These are phyloP conservation scores for Luperina nickerlii DNA, from an alignment of 2,888 invertebrate species.

Conservation along the genomic window DNA sequence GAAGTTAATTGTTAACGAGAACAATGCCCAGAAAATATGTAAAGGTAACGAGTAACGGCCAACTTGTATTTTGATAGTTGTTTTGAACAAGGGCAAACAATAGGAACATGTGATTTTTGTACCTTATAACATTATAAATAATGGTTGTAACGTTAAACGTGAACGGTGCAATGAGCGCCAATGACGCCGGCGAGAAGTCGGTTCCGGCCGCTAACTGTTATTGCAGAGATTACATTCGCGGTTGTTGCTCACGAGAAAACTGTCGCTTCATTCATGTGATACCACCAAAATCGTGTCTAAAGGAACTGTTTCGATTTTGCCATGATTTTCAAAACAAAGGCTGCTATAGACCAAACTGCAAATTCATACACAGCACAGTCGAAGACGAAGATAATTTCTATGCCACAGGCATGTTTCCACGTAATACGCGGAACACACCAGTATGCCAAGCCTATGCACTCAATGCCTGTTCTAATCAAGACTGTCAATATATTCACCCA, in stretches of 20 bases:
- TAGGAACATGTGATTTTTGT: constrained; percentile 42
- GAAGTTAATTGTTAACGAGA: not conserved
- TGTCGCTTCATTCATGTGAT: constrained; percentile 86
- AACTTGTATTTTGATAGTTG: constrained; percentile 3
- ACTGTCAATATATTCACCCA: constrained; percentile 81
- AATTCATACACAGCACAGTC: constrained; percentile 92
- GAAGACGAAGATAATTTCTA: constrained; percentile 93
- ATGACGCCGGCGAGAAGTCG: constrained; percentile 77
- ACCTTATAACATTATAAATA: not conserved
- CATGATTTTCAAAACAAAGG: constrained; percentile 93
- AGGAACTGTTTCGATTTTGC: constrained; percentile 89
- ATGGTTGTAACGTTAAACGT: constrained; percentile 73
- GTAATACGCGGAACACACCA: constrained; percentile 82
- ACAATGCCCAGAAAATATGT: constrained; percentile 12
- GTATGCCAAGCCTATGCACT: constrained; percentile 91
- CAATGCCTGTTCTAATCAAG: constrained; percentile 89
- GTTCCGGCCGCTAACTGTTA: constrained; percentile 73
- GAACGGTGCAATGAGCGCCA: constrained; percentile 74
- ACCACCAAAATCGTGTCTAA: constrained; percentile 79
- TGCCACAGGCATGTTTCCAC: constrained; percentile 91
- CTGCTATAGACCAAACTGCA: constrained; percentile 91
- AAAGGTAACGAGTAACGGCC: constrained; percentile 37
- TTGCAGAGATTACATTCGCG: constrained; percentile 89
- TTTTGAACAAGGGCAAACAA: constrained; percentile 29
- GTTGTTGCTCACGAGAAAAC: constrained; percentile 89